phyloP scores from a whole-genome alignment of 1,140 invertebrate genomes.

The Tetraneura akinire region DNA sequence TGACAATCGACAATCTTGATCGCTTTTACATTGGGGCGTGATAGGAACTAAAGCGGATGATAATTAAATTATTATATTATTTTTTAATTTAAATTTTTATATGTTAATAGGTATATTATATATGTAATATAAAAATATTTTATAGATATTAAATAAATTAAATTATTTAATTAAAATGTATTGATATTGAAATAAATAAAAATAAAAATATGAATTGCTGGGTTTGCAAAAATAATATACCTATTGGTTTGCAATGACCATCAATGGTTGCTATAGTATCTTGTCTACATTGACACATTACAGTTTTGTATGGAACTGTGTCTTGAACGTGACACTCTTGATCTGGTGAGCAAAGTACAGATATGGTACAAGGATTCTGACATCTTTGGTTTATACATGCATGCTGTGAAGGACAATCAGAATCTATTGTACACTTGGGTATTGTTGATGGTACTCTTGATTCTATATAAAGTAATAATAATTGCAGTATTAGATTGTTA shows the following conservation, averaged over 20 bases:
- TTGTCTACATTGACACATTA: constrained; percentile 78
- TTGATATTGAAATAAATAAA: too few species aligned
- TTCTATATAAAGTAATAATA: constrained; percentile 48
- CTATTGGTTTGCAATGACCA: constrained; percentile 67
- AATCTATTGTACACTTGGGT: constrained; percentile 72
- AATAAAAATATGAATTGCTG: too few species aligned
- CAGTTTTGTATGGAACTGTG: constrained; percentile 74
- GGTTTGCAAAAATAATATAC: constrained; percentile 55
- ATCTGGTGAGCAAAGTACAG: constrained; percentile 70
- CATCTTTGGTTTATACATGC: constrained; percentile 79
- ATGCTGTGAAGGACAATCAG: constrained; percentile 72
- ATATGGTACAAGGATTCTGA: constrained; percentile 72
- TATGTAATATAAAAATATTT: too few species aligned
- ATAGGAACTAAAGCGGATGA: constrained; percentile 29
- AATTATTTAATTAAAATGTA: too few species aligned
- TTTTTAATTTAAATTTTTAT: too few species aligned
- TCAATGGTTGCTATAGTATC: constrained; percentile 68
- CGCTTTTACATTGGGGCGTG: constrained; percentile 63
- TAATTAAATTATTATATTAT: neutral
- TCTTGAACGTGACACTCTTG: constrained; percentile 79
- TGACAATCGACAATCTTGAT: constrained; percentile 71
- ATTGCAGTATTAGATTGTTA: neutral
- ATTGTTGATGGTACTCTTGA: constrained; percentile 54
- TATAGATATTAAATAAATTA: too few species aligned
- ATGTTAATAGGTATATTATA: too few species aligned